phyloP scores from a whole-genome alignment of 1,140 invertebrate species.

The Eueides isabella region DNA sequence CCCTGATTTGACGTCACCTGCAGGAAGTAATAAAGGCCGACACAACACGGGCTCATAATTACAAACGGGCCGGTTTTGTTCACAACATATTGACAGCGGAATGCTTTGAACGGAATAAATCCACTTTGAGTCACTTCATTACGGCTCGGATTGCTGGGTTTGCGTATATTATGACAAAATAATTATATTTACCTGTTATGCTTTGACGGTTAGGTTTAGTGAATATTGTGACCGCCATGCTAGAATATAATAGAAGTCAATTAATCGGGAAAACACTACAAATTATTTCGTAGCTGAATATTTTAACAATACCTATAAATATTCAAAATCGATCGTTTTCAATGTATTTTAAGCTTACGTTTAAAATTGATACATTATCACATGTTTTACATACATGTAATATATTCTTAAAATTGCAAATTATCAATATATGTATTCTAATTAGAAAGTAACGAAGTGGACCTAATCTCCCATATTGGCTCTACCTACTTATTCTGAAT shows the following conservation, averaged over 20 bases:
- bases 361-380: neutral
- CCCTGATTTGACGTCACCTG: slow-evolving; percentile 71
- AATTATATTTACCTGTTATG: slow-evolving; percentile 43
- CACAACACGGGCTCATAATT: slow-evolving; percentile 71
- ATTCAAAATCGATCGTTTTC: neutral
- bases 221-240: neutral
- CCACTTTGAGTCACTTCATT: slow-evolving; percentile 69
- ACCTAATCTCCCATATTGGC: neutral
- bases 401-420: no score
- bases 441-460: no score
- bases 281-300: neutral
- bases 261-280: neutral
- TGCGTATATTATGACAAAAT: slow-evolving; percentile 51
- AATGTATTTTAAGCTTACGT: neutral
- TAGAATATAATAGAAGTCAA: neutral
- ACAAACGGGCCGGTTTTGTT: slow-evolving; percentile 60
- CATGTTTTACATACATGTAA: no score
- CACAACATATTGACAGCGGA: slow-evolving; percentile 68
- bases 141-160: slow-evolving; percentile 57
- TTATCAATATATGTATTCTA: no score
- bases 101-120: slow-evolving; percentile 69
- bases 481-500: neutral
- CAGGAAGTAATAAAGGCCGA: slow-evolving; percentile 70
- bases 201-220: slow-evolving; percentile 21
- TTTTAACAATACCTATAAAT: neutral